Conservation (phyloP, 2,888 invertebrate species). For the Ypsolopha sequella region DNA sequence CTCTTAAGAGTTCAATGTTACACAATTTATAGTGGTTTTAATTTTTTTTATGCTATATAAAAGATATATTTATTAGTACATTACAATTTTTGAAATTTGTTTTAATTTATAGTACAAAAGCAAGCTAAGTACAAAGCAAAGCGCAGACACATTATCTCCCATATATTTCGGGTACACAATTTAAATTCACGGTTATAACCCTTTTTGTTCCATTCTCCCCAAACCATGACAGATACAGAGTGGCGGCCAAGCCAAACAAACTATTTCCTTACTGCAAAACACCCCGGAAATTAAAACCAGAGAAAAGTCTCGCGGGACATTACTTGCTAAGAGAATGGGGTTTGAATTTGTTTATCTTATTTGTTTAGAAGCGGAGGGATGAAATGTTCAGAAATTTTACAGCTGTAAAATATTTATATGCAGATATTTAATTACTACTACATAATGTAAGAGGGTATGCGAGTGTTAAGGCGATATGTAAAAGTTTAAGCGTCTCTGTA, state of each 20-base stretch:
- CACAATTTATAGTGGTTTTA: too few relatives aligned
- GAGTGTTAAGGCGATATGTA: too few relatives aligned
- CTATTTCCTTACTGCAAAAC: slow-evolving; percentile 56
- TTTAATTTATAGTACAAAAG: neutral
- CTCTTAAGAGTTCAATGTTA: too few relatives aligned
- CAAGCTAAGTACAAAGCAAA: neutral
- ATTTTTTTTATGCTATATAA: too few relatives aligned
- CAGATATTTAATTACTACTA: too few relatives aligned
- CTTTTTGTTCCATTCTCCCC: slow-evolving; percentile 4
- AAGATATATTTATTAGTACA: too few relatives aligned
- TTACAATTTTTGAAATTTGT: too few relatives aligned
- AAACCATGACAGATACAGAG: slow-evolving; percentile 9
- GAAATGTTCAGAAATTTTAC: too few relatives aligned
- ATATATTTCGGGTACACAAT: neutral
- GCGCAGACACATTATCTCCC: neutral
- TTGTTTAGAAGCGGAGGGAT: slow-evolving; percentile 23
- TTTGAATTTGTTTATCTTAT: slow-evolving; percentile 50
- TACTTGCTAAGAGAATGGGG: slow-evolving; percentile 47
- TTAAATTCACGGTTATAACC: slow-evolving; percentile 1
- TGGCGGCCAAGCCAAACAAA: slow-evolving; percentile 27
- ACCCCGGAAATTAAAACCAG: slow-evolving; percentile 63
- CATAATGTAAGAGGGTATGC: too few relatives aligned
- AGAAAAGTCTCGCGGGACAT: slow-evolving; percentile 57
- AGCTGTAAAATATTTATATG: too few relatives aligned
- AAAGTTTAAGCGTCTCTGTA: too few relatives aligned